Evolutionary conservation across 2,797 vertebrate species (phyloP).

Genomic region (Sebastes itinus): DNA sequence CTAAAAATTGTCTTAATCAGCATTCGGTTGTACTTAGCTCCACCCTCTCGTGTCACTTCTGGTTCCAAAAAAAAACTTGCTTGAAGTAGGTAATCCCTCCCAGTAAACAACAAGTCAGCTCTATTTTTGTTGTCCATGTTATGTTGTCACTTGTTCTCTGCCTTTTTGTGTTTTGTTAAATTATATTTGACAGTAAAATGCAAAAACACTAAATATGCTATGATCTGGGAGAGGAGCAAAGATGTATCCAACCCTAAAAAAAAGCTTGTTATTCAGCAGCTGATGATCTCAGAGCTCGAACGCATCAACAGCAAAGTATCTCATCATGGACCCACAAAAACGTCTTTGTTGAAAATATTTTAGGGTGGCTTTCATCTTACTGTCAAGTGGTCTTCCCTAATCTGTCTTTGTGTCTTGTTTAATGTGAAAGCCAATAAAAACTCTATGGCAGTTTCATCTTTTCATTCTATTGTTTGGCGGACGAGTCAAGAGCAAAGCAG

Average conservation of each 20-base stretch:
- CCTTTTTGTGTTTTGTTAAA: not conserved
- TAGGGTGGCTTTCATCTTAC: not conserved
- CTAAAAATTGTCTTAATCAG: not conserved
- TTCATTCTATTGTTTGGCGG: not conserved
- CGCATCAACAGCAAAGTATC: not conserved
- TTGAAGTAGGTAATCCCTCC: not conserved
- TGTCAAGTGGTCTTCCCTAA: no score
- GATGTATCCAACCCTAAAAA: not conserved
- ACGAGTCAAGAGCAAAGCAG: not conserved
- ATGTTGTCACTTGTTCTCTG: not conserved
- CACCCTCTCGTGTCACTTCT: no score
- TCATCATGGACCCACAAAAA: not conserved
- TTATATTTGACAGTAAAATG: not conserved
- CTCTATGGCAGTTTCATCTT: not conserved
- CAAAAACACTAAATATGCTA: not conserved
- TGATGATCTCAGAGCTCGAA: not conserved
- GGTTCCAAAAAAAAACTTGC: not conserved
- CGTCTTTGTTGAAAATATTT: accelerated
- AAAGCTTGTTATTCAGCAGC: not conserved
- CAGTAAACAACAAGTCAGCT: not conserved
- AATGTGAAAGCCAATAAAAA: not conserved
- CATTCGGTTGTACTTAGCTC: no score
- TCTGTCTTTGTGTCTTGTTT: not conserved
- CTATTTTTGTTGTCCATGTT: not conserved
- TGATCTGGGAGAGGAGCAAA: not conserved